These are phyloP conservation scores for Trematomus loennbergii DNA, from an alignment of 2,113 vertebrate species.

Conservation along the genomic window DNA sequence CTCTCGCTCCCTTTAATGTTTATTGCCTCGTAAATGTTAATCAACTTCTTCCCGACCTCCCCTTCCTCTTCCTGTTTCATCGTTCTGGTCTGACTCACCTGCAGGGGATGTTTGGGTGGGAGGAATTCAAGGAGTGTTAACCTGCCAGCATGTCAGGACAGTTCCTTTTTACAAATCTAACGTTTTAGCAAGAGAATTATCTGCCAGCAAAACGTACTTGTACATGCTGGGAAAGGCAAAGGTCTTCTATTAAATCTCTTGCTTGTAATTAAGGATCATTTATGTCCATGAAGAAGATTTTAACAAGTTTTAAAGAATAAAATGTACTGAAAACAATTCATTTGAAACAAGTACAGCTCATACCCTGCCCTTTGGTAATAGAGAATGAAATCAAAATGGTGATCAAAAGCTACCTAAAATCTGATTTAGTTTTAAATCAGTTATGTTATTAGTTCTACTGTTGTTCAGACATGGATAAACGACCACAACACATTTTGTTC, in stretches of 20 bases:
- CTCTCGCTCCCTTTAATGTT: neutral
- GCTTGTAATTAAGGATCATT: neutral
- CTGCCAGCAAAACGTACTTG: neutral
- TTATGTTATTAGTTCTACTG: neutral
- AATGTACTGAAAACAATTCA: neutral
- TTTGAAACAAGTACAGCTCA: neutral
- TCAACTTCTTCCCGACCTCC: neutral
- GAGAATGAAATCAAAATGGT: neutral
- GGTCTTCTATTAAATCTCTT: neutral
- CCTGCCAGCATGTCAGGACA: constrained; percentile 56
- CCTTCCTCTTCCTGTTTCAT: neutral
- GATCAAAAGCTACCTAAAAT: neutral
- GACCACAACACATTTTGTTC: neutral
- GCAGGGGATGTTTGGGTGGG: constrained; percentile 37
- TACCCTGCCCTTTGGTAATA: neutral
- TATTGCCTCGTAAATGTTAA: neutral
- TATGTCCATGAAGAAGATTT: neutral
- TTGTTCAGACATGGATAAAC: neutral
- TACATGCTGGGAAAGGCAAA: neutral
- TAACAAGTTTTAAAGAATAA: neutral
- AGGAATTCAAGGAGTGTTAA: constrained; percentile 55
- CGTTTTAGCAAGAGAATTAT: constrained; percentile 10
- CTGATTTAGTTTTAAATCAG: neutral
- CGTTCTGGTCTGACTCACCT: constrained; percentile 31
- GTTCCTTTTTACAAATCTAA: constrained; percentile 36